Conservation (phyloP, 2,888 invertebrate genomes). For the Athetis lepigone region DNA sequence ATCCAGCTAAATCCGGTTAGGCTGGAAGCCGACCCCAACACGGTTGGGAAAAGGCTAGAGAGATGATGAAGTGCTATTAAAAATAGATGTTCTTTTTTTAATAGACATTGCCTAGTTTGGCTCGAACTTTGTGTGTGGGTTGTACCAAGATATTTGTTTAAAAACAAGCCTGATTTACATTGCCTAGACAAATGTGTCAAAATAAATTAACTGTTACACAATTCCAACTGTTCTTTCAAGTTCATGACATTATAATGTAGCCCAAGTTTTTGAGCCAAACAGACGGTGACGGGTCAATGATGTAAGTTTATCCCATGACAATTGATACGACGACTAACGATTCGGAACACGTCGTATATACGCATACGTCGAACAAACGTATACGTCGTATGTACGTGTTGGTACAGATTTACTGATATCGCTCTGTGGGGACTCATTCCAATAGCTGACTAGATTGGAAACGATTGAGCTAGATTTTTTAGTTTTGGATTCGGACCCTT, state of each 20-base stretch:
- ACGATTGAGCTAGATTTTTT: conserved; percentile 39
- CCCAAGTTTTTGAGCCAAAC: conserved; percentile 6
- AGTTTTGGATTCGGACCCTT: conserved; percentile 30
- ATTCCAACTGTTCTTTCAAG: too few relatives aligned
- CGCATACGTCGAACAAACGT: neutral
- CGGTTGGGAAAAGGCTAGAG: too few relatives aligned
- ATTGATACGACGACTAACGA: conserved; percentile 45
- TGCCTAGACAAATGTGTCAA: too few relatives aligned
- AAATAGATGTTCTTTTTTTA: too few relatives aligned
- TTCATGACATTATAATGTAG: neutral
- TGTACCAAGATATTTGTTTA: too few relatives aligned
- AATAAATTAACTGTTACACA: too few relatives aligned
- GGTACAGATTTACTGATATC: conserved; percentile 53
- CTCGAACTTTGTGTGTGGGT: too few relatives aligned
- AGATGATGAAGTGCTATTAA: too few relatives aligned
- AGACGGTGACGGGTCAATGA: conserved; percentile 34
- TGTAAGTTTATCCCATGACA: conserved; percentile 44
- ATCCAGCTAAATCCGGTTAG: too few relatives aligned
- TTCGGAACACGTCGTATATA: conserved; percentile 42
- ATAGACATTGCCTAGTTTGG: too few relatives aligned
- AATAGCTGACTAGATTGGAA: conserved; percentile 50
- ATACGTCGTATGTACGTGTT: conserved; percentile 18
- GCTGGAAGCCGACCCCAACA: too few relatives aligned
- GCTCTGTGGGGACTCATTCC: conserved; percentile 53
- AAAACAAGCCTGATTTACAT: too few relatives aligned